Percentiles rank a stretch among this genome's conserved stretches.
These are phyloP conservation scores for Aromia moschata DNA, from an alignment of 2,888 invertebrate genomes.

Conservation along the genomic window DNA sequence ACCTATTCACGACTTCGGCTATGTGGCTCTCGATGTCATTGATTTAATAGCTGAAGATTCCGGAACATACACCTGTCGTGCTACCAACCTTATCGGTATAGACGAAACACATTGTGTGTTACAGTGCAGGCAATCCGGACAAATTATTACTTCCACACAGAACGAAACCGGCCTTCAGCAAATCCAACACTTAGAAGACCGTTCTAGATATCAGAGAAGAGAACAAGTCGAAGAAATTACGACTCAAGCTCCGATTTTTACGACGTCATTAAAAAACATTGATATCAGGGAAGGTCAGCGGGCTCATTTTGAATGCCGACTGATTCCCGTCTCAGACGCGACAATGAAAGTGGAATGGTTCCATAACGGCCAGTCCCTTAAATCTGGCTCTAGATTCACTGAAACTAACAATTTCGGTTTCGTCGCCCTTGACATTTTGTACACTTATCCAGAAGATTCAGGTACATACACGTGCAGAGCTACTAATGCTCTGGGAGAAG, in stretches of 20 bases:
- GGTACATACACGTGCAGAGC: slow-evolving; percentile 96
- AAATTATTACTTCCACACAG: slow-evolving; percentile 85
- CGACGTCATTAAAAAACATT: slow-evolving; percentile 89
- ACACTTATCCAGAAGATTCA: slow-evolving; percentile 94
- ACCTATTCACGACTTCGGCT: slow-evolving; percentile 98
- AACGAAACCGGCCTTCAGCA: slow-evolving; percentile 89
- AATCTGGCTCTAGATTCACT: slow-evolving; percentile 93
- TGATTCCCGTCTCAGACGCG: slow-evolving; percentile 93
- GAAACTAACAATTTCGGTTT: slow-evolving; percentile 98
- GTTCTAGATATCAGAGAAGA: slow-evolving; percentile 77
- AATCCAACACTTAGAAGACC: slow-evolving; percentile 89
- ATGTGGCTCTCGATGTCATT: slow-evolving; percentile 95
- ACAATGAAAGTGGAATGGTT: slow-evolving; percentile 97
- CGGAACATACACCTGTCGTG: slow-evolving; percentile 92
- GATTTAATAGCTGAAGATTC: slow-evolving; percentile 96
- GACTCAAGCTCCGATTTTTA: slow-evolving; percentile 92
- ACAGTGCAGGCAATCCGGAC: slow-evolving; percentile 78
- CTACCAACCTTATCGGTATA: slow-evolving; percentile 88
- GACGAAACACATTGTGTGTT: slow-evolving; percentile 84
- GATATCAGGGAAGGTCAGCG: slow-evolving; percentile 94
- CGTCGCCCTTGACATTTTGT: slow-evolving; percentile 95
- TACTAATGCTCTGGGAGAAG: slow-evolving; percentile 90
- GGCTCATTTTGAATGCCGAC: slow-evolving; percentile 92
- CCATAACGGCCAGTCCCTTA: slow-evolving; percentile 88
- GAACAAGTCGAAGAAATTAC: slow-evolving; percentile 84